Base-by-base conservation (phyloP, 2,888 invertebrate genomes). In the Rhagophthalmus giganteus region DNA sequence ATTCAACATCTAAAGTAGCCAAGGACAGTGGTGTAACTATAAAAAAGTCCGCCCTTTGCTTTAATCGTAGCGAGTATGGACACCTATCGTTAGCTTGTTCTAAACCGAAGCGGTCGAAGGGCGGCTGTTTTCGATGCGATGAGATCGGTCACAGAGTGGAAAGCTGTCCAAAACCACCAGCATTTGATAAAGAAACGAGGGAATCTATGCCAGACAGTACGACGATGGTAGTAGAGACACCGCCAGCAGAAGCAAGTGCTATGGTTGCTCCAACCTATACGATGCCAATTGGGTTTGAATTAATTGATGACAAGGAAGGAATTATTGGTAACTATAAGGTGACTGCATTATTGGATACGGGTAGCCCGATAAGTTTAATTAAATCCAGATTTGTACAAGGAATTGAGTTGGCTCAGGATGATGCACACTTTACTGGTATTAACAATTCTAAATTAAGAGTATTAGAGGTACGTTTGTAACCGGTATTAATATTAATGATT, bases 161-260 rank as follows among this genome's bases (percentile, higher is more conserved):
- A 27, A 27, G 10, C 10, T 27, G 27, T 7, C 27, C 27, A 24
- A 5, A 24, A 7, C 7, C 24, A 24, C n/a, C n/a, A n/a, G n/a
- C 24, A 24, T 5, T 73, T 91, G 41, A 78, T 88, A 39, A 31
- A 15, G 20, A 6, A 26, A 7, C 13, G 38, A 10, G n/a, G 7
- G 30, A 14, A 25, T 1, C 8, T 26, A 26, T 13, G 3, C 24
- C 24, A 24, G 24, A 24, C 24, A 24, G 24, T 24, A 24, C 24
- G 24, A 24, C 24, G 7, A 24, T 24, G 24, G 24, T 24, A 24
- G 24, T 24, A n/a, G 24, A 24, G 7, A 24, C 24, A 24, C 5
- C 5, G 5, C 24, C 24, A 24, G 24, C 24, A 6, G n/a, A n/a
- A n/a, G n/a, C n/a, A n/a, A n/a, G n/a, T n/a, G n/a, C n/a, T n/a